These are phyloP conservation scores for Drosophila rubida DNA, from an alignment of 2,888 invertebrate genomes.

Conservation along the genomic window DNA sequence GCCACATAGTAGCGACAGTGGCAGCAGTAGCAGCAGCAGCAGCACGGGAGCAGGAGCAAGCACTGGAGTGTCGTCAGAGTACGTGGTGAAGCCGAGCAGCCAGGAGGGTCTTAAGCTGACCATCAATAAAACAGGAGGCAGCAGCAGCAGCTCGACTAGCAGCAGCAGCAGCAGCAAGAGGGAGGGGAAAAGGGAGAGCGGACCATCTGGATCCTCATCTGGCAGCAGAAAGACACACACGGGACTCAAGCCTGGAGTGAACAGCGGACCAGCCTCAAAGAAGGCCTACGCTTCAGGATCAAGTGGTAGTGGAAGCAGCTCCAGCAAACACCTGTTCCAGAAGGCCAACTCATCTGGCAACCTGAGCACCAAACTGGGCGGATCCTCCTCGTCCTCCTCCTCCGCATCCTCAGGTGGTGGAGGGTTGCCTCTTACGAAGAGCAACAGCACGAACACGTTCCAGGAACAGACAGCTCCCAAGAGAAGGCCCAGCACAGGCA, in stretches of 20 bases:
- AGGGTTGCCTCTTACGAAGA: constrained; percentile 73
- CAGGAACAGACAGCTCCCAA: constrained; percentile 59
- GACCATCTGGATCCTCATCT: constrained; percentile 15
- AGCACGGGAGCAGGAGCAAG: constrained; percentile 39
- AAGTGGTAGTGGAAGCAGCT: constrained; percentile 83
- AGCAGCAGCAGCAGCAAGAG: constrained; percentile 25
- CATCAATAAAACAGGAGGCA: constrained; percentile 67
- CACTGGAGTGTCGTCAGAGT: constrained; percentile 87
- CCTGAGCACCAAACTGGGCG: constrained; percentile 78
- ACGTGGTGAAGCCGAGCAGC: constrained; percentile 95
- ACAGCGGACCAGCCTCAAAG: constrained; percentile 94
- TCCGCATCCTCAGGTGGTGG: constrained; percentile 31
- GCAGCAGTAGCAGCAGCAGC: constrained; percentile 16
- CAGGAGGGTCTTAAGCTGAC: constrained; percentile 90
- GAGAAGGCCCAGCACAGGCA: constrained; percentile 67
- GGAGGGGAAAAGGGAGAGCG: constrained; percentile 9
- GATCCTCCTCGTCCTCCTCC: constrained; percentile 33
- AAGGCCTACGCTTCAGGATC: constrained; percentile 79
- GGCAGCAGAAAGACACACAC: constrained; percentile 88
- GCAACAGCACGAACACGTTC: constrained; percentile 84
- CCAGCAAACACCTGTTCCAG: constrained; percentile 82
- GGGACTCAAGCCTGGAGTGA: constrained; percentile 93
- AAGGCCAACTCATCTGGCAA: constrained; percentile 84
- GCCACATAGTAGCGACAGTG: constrained; percentile 51
- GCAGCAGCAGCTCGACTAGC: constrained; percentile 2